Evolutionary conservation across 2,888 invertebrate species (phyloP), one percentile per base, ranked within the genome.

Genomic region (Busseola fusca): DNA sequence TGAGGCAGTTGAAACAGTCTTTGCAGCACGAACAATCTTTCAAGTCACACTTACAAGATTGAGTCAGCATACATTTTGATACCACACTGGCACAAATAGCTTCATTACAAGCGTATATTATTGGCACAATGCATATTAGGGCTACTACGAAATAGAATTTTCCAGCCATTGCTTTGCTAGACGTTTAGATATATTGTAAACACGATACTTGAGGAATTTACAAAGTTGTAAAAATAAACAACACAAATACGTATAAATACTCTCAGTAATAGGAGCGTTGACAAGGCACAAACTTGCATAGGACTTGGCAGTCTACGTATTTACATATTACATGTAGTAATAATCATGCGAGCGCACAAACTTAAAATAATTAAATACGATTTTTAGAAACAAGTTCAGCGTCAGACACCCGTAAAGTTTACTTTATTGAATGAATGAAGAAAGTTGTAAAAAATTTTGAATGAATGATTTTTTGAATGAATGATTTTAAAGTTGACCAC

Each of bases 21-120:
- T 98, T 98, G 94, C 99, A 99, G 91, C 99, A 99, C n/a, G 98
- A 97, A 90, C 98, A 98, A 91, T 98, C 98, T 88, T 97, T 97
- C 87, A 98, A 96, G 91, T 99, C 98, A 93, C 99, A 99, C 92
- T 99, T 99, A 95, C 99, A 99, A 65, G 98, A 98, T 91, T 99
- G 98, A 21, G 99, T 99, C 80, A 99, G 96, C 97, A 99, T 98
- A 93, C 99, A 99, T 94, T 99, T 99, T 89, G 98, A 99, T 64
- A 99, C 99, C 69, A 99, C 98, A 88, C 98, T 98, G 34, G 98
- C 99, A 95, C 99, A 99, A 70, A 99, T 97, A 42, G 98, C 98
- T 95, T 99, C 99, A 91, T 99, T 99, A 92, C 99, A 99, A 37
- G 95, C 94, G 82, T 94, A 94, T 52, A 92, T 88, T 85, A 95